Conservation (phyloP, 2,888 invertebrate species). For the Melanophora roralis region DNA sequence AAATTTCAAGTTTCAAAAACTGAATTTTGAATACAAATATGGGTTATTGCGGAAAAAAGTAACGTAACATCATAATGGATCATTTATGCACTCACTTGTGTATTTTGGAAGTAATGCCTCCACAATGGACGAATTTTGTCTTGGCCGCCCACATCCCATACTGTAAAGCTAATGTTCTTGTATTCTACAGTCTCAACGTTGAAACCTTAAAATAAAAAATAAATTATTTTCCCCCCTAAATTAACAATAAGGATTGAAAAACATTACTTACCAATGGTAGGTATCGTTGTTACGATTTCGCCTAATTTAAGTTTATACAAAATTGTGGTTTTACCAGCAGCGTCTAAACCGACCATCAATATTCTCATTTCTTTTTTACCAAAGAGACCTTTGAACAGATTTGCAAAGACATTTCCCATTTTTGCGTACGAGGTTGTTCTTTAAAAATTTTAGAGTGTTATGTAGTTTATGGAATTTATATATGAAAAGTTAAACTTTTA, state of each 20-base stretch:
- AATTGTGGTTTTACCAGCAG: conserved; percentile 99
- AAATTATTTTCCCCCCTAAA: no score
- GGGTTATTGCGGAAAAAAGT: no score
- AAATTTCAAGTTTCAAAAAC: no score
- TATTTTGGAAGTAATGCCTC: conserved; percentile 99
- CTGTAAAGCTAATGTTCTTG: conserved; percentile 99
- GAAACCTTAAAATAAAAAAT: conserved; percentile 83
- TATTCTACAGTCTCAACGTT: conserved; percentile 99
- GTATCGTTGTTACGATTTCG: conserved; percentile 99
- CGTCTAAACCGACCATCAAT: conserved; percentile 99
- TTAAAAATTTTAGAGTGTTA: conserved; percentile 33
- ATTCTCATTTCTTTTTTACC: conserved; percentile 99
- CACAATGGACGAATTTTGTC: conserved; percentile 98
- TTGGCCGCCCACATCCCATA: conserved; percentile 98
- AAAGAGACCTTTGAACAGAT: conserved; percentile 99
- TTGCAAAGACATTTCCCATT: conserved; percentile 99
- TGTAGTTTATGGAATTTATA: conserved; percentile 30
- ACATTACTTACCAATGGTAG: conserved; percentile 88
- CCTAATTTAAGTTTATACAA: conserved; percentile 99
- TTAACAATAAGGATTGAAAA: neutral
- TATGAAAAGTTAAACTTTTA: conserved; percentile 51
- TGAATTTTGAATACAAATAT: no score
- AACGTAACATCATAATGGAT: no score
- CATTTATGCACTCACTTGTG: conserved; percentile 83
- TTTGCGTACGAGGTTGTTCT: conserved; percentile 71